Base-by-base conservation (phyloP, 2,797 vertebrate genomes). In the Mastacembelus armatus region DNA sequence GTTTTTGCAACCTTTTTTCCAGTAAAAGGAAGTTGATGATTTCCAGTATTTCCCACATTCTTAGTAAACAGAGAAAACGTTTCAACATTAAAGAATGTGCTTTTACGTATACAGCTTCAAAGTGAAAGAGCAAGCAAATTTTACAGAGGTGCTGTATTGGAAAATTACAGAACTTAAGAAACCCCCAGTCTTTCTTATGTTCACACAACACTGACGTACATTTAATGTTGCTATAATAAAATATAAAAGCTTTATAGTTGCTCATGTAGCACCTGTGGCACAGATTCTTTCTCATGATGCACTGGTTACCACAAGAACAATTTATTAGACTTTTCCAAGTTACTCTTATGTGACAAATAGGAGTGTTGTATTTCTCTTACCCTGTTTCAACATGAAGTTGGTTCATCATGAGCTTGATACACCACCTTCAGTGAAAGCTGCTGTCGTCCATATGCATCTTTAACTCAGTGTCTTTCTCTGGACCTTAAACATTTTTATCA, bases 401-500 rank as follows among this genome's bases (percentile, higher is more conserved):
- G 12, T 19, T 44, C n/a, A 27, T 27, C 1, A 27, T 11, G 16
- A 39, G 35, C n/a, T 22, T 7, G 16, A 15, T 4, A n/a, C 52
- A 16, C 24, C 2, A 2, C 21, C 27, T 33, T 39, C 29, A 47
- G 19, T 18, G 11, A 18, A 40, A 24, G 29, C 50, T 52, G 27
- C 36, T 4, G 32, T 33, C 36, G 32, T 24, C n/a, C 4, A 7
- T 18, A 16, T 1, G 12, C n/a, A 48, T 35, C 19, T 39, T 10
- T 30, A 26, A 72, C 19, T 51, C 7, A 43, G 9, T 42, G 9
- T 58, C 40, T 69, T 56, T 62, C 19, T 39, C 59, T 55, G 36
- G 8, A 19, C 7, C 15, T 19, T 59, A 30, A 68, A 48, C 18
- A 40, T 22, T 35, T 75, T 66, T 57, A 66, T 66, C 63, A 57